Base-by-base conservation (phyloP, 2,797 vertebrate species). In the Poeciliopsis paucimaculata region DNA sequence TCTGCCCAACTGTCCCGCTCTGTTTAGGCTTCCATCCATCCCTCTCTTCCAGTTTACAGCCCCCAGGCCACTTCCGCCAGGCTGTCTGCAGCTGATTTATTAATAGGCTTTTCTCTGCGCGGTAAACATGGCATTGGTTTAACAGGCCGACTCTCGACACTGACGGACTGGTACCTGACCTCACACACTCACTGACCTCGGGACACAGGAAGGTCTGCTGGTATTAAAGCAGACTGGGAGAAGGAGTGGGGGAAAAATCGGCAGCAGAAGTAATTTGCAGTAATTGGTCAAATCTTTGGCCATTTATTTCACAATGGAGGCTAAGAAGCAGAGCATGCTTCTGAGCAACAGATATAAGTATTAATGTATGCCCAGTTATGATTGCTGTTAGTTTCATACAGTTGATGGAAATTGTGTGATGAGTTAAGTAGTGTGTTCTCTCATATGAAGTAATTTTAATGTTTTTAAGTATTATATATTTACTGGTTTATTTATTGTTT, bases 61-160 rank as follows among this genome's bases (percentile, higher is more conserved):
- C 89, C 91, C 78, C 84, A 8, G 93, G 91, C 88, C 85, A 93
- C 90, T 94, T 92, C 92, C 85, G 87, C 92, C 90, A 86, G 88
- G 83, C 90, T 90, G 92, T 92, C 92, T 90, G 90, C 91, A 70
- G 71, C 91, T 86, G 84, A 89, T 92, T 92, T 94, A 94, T 94
- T 93, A 93, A 91, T 93, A 93, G 90, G 84, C 90, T 88, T 89
- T 90, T 90, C 91, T 90, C 87, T 78, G 57, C 84, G 88, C 89
- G 85, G 90, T 93, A 93, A 93, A 93, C 89, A 91, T 86, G 87
- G 85, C 74, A 34, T 77, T 87, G 85, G 89, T 90, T 88, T 84
- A 78, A 80, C 83, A 84, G 89, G 86, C 86, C 53, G 77, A 85
- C 85, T 73, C 85, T 89, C 87, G 82, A 86, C 86, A 82, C 87